phyloP scores from a whole-genome alignment of 2,113 vertebrate species.

The Eurypyga helias region DNA sequence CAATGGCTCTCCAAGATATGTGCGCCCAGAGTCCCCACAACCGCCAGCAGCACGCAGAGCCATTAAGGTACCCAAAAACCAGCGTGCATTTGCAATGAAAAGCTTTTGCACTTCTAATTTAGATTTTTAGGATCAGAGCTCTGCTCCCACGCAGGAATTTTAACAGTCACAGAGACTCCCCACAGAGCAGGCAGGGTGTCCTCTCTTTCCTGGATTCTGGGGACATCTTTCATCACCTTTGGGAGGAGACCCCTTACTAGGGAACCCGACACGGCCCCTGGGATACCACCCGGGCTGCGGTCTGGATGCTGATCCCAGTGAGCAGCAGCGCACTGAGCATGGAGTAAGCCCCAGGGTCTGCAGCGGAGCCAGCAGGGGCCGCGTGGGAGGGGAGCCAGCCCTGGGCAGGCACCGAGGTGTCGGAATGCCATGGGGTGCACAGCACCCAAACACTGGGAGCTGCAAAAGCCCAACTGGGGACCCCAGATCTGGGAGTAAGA shows the following conservation, averaged over 20 bases:
- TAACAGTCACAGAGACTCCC: neutral
- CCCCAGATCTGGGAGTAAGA: neutral
- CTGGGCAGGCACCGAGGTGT: fast-evolving
- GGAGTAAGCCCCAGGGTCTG: neutral
- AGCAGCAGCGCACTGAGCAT: fast-evolving
- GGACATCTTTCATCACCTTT: neutral
- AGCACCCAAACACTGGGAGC: neutral
- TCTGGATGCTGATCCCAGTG: fast-evolving
- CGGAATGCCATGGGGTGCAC: neutral
- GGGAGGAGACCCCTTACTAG: neutral
- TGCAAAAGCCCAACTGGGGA: neutral
- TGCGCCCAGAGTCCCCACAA: fast-evolving
- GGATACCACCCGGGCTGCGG: neutral
- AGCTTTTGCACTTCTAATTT: neutral
- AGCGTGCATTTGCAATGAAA: neutral
- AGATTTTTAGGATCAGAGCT: neutral
- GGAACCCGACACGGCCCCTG: fast-evolving
- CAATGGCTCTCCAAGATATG: neutral
- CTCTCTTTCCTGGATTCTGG: neutral
- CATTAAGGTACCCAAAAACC: neutral
- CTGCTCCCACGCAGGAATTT: too few species aligned
- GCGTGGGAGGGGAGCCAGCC: neutral
- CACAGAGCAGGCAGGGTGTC: neutral
- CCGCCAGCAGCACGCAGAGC: fast-evolving
- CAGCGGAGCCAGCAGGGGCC: fast-evolving